Evolutionary conservation across 1,140 invertebrate species (phyloP), one percentile per base, ranked within the genome.

Genomic region (Anastatus disparis): DNA sequence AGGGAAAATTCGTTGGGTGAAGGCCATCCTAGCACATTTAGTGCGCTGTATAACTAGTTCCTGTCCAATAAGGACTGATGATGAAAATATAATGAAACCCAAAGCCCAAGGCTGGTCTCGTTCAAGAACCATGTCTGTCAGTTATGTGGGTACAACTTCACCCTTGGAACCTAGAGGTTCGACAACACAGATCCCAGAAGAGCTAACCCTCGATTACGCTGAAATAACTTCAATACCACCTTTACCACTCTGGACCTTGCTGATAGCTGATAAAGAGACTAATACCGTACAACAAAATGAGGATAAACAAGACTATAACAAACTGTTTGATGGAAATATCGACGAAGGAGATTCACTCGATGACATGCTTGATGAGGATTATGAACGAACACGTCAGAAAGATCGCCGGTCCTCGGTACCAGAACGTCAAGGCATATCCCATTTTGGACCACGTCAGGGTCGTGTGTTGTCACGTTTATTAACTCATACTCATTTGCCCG

Each of bases 181-280:
- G 4, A 88, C 88, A 1, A 88, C 90, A 1, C 76, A 88, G 86
- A 91, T 91, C 72, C 92, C 93, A 0, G 94, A 96, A 82, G 95
- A 97, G 74, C 86, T 96, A 2, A 94, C 93, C 67, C 84, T 97
- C 9, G 97, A 99, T 86, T 99, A 99, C 82, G 93, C 96, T 1
- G 97, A 99, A 83, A 94, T 99, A 64, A 95, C 93, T 2, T 96
- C 96, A 3, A 98, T 99, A 71, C 95, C 97, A 8, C 97, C 98
- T 0, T 83, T 99, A 24, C 98, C 98, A 2, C 84, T 99, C 12
- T 99, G 97, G 93, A 96, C 96, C 2, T 86, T 99, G 0, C 85
- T 99, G 1, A 94, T 95, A 29, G 96, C 97, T 3, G 98, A 99
- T 81, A 92, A 95, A 71, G 95, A 97, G 82, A 90, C 83, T 0